A percentile compares a stretch with the other conserved stretches of the same genome.
Evolutionary conservation across 1,140 invertebrate species (phyloP).

Genomic region (Plectus sambesii): DNA sequence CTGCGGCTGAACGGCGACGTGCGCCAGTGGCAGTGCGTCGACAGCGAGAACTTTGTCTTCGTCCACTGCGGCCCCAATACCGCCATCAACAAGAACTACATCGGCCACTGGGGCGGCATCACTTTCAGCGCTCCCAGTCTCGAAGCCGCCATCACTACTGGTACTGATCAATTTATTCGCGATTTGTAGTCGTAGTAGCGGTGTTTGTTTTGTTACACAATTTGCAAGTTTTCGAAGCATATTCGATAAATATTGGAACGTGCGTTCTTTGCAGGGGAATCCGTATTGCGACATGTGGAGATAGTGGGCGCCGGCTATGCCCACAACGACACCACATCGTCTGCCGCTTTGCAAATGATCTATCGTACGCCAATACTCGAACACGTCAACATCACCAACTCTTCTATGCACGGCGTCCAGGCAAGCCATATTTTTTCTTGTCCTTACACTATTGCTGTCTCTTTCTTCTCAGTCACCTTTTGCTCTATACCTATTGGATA

Average conservation of each 20-base stretch:
- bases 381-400: conserved; percentile 67
- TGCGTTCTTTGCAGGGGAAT: conserved; percentile 47
- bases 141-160: no score
- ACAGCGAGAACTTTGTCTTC: conserved; percentile 74
- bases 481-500: no score
- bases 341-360: conserved; percentile 75
- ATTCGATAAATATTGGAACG: background rate
- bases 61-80: conserved; percentile 64
- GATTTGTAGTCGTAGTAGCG: no score
- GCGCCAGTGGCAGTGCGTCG: conserved; percentile 66
- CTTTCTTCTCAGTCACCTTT: no score
- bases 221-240: background rate
- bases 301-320: conserved; percentile 87
- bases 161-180: no score
- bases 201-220: no score
- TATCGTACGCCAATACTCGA: conserved; percentile 68
- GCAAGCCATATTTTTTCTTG: conserved; percentile 59
- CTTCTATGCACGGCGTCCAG: conserved; percentile 81
- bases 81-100: conserved; percentile 29
- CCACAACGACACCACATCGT: conserved; percentile 71
- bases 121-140: conserved; percentile 76
- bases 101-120: conserved; percentile 90
- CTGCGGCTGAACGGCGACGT: conserved; percentile 63
- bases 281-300: conserved; percentile 66
- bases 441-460: conserved; percentile 10